Base-by-base conservation (phyloP, 2,113 vertebrate species). In the Osmerus mordax region DNA sequence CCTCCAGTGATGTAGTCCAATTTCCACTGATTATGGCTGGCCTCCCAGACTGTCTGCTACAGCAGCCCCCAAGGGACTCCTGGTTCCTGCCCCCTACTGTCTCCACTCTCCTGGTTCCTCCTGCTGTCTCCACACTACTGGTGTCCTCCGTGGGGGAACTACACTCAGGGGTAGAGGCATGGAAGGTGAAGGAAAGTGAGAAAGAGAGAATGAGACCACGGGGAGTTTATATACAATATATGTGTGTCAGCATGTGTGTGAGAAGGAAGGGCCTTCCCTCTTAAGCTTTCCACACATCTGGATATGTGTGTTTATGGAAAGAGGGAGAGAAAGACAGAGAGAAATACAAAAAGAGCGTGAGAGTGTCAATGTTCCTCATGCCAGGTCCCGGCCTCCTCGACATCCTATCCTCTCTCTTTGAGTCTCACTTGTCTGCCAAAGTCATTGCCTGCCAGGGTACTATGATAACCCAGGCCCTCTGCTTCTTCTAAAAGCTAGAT, bases 141-240 rank as follows among this genome's bases (percentile, higher is more conserved):
- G 60, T 15, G 71, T 55, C 59, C 69, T 78, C 68, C 70, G 72
- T 63, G 58, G 67, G 70, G 69, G 69, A 71, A 63, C 36, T n/a
- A 11, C 63, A 28, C n/a, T 65, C 25, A 28, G 51, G 53, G 23
- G 41, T 21, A 47, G 41, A 47, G 41, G 8, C 41, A 47, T 12
- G 41, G 41, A 47, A 12, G 41, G 41, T 47, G 8, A 47, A 47
- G 47, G n/a, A 9, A 59, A 3, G 56, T 2, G 4, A 59, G 21
- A 59, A 9, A 18, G 56, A 19, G 15, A 19, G 56, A 59, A 59
- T 21, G 4, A 59, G 21, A 47, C 41, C 41, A 11, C 2, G 9
- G 41, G 41, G 41, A 47, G 41, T 5, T 47, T 47, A 47, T 47
- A 11, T 47, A 47, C 41, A 12, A 47, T 47, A 12, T 47, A 47